These are phyloP conservation scores for Trigoniulus corallinus DNA, from an alignment of 1,140 invertebrate genomes.

Conservation along the genomic window DNA sequence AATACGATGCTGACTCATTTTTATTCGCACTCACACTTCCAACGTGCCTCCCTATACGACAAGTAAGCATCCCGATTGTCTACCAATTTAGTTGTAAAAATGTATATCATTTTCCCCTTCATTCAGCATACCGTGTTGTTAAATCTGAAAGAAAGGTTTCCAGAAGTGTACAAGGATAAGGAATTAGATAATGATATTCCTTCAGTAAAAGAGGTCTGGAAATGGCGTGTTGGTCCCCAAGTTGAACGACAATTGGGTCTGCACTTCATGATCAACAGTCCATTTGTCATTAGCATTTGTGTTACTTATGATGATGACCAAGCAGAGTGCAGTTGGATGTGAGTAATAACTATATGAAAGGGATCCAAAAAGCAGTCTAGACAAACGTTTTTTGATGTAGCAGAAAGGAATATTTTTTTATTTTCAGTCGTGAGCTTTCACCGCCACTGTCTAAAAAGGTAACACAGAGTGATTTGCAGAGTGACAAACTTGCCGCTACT, in stretches of 20 bases:
- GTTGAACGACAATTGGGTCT: constrained; percentile 29
- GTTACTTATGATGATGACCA: constrained; percentile 32
- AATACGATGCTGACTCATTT: neutral
- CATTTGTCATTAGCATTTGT: constrained; percentile 34
- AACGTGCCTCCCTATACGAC: neutral
- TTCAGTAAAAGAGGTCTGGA: constrained; percentile 46
- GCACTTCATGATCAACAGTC: constrained; percentile 29
- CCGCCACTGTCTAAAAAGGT: neutral
- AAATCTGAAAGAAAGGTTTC: constrained; percentile 1
- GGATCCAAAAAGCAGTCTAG: neutral
- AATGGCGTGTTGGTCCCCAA: constrained; percentile 32
- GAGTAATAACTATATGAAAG: constrained; percentile 16
- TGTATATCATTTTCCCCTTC: neutral
- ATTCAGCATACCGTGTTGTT: constrained; percentile 2
- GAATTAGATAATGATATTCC: constrained; percentile 22
- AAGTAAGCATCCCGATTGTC: too few species aligned
- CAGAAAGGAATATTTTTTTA: neutral
- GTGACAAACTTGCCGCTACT: neutral
- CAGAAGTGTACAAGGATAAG: constrained; percentile 3
- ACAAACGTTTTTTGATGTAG: neutral
- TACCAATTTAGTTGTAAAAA: neutral
- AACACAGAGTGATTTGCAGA: neutral
- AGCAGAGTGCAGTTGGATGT: constrained; percentile 36
- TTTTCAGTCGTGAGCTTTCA: neutral
- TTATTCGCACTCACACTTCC: neutral